Evolutionary conservation across 2,888 invertebrate genomes (phyloP).

Genomic region (Leucophenga montana): DNA sequence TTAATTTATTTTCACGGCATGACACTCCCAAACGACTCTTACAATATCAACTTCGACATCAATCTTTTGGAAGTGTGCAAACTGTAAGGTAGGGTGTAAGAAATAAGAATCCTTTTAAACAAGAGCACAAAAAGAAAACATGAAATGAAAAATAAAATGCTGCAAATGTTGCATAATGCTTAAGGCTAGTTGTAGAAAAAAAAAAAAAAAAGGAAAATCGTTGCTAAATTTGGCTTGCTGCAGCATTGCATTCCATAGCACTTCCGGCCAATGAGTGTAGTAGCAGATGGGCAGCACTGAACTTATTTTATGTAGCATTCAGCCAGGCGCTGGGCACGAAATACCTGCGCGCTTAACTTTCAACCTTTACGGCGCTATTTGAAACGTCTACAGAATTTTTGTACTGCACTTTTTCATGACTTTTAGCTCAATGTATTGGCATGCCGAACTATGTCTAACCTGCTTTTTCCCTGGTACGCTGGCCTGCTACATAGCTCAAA

Average conservation of each 20-base stretch:
- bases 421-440: no score
- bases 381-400: conserved; percentile 50
- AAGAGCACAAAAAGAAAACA: not conserved
- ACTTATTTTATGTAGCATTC: no score
- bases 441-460: conserved; percentile 17
- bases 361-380: not conserved
- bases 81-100: not conserved
- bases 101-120: no score
- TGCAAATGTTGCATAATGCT: not conserved
- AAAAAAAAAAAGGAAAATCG: not conserved
- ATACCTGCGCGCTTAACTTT: conserved; percentile 1
- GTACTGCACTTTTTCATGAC: conserved; percentile 26
- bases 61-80: conserved; percentile 42
- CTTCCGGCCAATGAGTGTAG: not conserved
- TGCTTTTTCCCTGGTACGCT: not conserved
- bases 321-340: no score
- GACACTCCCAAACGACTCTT: not conserved
- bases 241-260: not conserved
- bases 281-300: not conserved
- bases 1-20: conserved; percentile 59
- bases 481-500: conserved; percentile 5
- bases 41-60: conserved; percentile 1
- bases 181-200: not conserved
- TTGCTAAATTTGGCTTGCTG: not conserved
- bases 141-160: not conserved